Conservation (phyloP, 2,797 vertebrate genomes). For the Manis pentadactyla region DNA sequence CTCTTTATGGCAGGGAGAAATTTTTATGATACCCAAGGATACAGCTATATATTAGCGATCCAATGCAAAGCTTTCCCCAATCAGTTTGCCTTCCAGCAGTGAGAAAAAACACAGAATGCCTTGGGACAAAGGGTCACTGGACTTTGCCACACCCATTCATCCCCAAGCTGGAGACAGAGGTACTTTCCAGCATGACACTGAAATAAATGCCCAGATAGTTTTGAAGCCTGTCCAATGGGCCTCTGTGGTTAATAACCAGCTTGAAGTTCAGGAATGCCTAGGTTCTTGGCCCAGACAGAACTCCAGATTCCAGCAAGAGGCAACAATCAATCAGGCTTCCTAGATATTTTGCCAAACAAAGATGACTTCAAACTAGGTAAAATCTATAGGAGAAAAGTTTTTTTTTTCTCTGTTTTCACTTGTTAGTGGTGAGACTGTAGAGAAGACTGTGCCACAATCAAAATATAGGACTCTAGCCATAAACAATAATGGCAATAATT, state of each 20-base stretch:
- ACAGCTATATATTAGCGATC: constrained; percentile 63
- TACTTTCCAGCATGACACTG: rapidly evolving
- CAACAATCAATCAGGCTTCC: background rate
- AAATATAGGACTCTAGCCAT: background rate
- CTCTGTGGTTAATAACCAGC: background rate
- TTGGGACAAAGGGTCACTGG: background rate
- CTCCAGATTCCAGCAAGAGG: background rate
- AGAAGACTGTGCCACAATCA: background rate
- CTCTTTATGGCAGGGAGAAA: constrained; percentile 73
- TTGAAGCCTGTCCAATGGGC: background rate
- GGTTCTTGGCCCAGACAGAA: background rate
- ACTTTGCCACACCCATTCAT: background rate
- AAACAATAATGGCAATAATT: background rate
- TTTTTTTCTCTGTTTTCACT: background rate
- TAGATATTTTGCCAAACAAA: background rate
- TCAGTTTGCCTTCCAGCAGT: background rate
- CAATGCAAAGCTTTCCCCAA: constrained; percentile 23
- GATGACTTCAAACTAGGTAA: background rate
- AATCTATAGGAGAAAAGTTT: background rate
- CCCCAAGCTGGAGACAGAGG: background rate
- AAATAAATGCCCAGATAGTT: background rate
- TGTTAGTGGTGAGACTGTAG: background rate
- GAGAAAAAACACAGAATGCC: background rate
- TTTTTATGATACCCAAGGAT: constrained; percentile 77
- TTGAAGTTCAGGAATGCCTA: background rate